Evolutionary conservation across 2,888 invertebrate species (phyloP), one percentile per base, ranked within the genome.

Genomic region (Drosophila infuscata): DNA sequence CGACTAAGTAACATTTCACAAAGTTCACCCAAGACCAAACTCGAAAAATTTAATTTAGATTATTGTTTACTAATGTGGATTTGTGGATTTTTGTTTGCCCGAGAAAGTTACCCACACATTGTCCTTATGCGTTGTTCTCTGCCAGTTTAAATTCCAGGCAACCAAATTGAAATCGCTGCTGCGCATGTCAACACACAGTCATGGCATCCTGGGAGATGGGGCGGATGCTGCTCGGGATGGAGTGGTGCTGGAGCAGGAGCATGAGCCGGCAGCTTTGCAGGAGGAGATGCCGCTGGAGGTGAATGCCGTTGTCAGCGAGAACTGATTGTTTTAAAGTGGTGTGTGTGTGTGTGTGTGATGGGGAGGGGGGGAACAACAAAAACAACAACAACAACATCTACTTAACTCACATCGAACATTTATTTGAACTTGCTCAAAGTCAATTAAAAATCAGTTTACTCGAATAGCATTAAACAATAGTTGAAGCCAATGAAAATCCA

Each of bases 161-260:
- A 92, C 92, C 20, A 93, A 93, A 79, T 70, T 93, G 38, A 93
- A 93, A 82, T 92, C 92, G 15, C 75, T 93, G 46, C 76, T 93
- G 59, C 91, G 92, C 79, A 90, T 92, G 29, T 90, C 91, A 41
- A 89, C 72, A 56, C 90, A 91, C 65, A 87, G 70, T 59, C 91
- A 90, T 64, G 90, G 91, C 17, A 76, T 81, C 1, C 41, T 79
- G n/a, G 38, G 57, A 0, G 81, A 74, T 30, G 33, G 52, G 3
- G 56, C 35, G 11, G 75, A 70, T 12, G 17, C 65, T 7, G 35
- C 59, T 12, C 66, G 46, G 11, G 15, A 41, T 9, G 74, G 48
- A 12, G 20, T n/a, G 43, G 46, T 12, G 53, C 41, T 32, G 35
- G 54, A 57, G 6, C n/a, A 25, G 33, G 5, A 38, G n/a, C 35